Evolutionary conservation across 1,140 invertebrate genomes (phyloP).

Genomic region (Delia radicum): DNA sequence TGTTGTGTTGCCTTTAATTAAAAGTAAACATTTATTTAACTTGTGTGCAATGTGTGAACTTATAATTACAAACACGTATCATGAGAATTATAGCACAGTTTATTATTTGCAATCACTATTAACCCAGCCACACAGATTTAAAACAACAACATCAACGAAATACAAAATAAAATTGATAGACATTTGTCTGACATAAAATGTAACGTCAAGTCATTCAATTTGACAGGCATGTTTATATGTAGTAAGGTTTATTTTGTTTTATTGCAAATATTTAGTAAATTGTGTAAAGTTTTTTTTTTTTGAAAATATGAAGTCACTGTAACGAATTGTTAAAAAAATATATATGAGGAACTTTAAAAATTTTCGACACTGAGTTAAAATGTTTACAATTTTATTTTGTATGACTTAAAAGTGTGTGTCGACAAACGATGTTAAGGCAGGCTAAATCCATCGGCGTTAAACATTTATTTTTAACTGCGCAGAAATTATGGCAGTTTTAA

Average conservation of each 20-base stretch:
- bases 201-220: conserved; percentile 22
- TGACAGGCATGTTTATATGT: conserved; percentile 19
- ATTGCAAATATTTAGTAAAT: background rate
- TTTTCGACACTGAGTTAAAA: too few relatives aligned
- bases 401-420: too few relatives aligned
- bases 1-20: too few relatives aligned
- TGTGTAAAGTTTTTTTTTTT: background rate
- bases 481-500: too few relatives aligned
- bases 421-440: too few relatives aligned
- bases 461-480: too few relatives aligned
- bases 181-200: conserved; percentile 24
- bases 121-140: background rate
- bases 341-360: too few relatives aligned
- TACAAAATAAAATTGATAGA: conserved; percentile 2
- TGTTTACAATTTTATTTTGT: too few relatives aligned
- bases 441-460: too few relatives aligned
- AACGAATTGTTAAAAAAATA: background rate
- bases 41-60: conserved; percentile 2
- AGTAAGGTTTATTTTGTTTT: background rate
- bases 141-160: background rate
- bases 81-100: conserved; percentile 7
- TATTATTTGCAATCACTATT: conserved; percentile 17
- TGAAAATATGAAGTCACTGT: background rate
- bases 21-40: too few relatives aligned
- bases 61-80: conserved; percentile 13